Conservation (phyloP, 2,888 invertebrate species). For the Lymantria dispar region DNA sequence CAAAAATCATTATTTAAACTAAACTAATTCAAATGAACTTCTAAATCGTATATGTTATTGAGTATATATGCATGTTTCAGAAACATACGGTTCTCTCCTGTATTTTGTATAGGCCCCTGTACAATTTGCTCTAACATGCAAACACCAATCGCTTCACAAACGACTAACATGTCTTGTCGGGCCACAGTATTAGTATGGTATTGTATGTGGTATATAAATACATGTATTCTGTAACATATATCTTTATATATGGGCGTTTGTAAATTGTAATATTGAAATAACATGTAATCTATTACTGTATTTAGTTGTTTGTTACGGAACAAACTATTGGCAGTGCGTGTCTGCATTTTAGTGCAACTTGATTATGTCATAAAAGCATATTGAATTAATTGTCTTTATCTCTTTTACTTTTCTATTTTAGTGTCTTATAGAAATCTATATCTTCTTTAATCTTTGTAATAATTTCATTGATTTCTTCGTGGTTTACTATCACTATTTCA, state of each 20-base stretch:
- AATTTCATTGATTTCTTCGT: slow-evolving; percentile 14
- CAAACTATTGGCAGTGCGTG: slow-evolving; percentile 79
- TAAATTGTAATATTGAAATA: slow-evolving; percentile 57
- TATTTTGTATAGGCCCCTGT: slow-evolving; percentile 55
- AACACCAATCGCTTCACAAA: slow-evolving; percentile 82
- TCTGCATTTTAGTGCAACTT: slow-evolving; percentile 84
- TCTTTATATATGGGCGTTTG: slow-evolving; percentile 66
- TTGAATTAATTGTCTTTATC: slow-evolving; percentile 61
- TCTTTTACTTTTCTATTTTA: slow-evolving; percentile 1
- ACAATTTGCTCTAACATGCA: slow-evolving; percentile 83
- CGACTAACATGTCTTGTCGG: slow-evolving; percentile 81
- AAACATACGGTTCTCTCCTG: slow-evolving; percentile 26
- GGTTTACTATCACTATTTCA: slow-evolving; percentile 62
- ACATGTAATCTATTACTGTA: slow-evolving; percentile 46
- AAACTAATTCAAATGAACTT: slow-evolving; percentile 13
- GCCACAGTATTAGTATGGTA: slow-evolving; percentile 77
- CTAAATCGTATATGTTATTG: neutral
- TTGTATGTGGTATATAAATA: slow-evolving; percentile 77
- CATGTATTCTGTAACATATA: slow-evolving; percentile 77
- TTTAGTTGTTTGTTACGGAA: slow-evolving; percentile 54
- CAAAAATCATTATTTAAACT: neutral
- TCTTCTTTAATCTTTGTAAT: slow-evolving; percentile 13
- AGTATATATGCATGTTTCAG: slow-evolving; percentile 54
- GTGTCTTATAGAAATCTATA: slow-evolving; percentile 10
- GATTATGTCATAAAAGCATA: slow-evolving; percentile 65